Evolutionary conservation across 1,140 invertebrate genomes (phyloP).

Genomic region (Drosophila hydei): DNA sequence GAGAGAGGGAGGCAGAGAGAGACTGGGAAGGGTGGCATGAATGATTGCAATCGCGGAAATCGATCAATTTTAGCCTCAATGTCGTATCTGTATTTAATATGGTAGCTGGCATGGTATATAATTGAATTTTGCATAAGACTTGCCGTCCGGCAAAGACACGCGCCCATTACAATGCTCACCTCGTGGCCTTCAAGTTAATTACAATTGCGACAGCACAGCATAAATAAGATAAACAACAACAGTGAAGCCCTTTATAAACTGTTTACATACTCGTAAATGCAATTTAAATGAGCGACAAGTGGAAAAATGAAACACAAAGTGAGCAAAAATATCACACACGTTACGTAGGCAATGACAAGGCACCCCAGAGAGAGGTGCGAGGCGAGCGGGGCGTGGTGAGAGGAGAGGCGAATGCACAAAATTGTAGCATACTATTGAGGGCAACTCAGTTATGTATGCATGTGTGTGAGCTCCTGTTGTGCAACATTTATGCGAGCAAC

Average conservation of each 20-base stretch:
- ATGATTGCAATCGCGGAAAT: too few species aligned
- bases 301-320: conserved; percentile 71
- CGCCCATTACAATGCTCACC: neutral
- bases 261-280: conserved; percentile 45
- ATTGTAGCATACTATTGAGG: conserved; percentile 56
- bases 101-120: neutral
- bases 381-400: too few species aligned
- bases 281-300: conserved; percentile 76
- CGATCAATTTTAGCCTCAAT: too few species aligned
- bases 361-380: conserved; percentile 46
- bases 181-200: conserved; percentile 12
- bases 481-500: conserved; percentile 36
- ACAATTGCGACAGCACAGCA: neutral
- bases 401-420: conserved; percentile 40
- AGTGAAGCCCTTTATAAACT: conserved; percentile 9
- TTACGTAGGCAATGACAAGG: conserved; percentile 35
- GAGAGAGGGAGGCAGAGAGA: too few species aligned
- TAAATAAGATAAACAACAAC: conserved; percentile 7
- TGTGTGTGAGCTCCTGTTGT: neutral
- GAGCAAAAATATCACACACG: conserved; percentile 68
- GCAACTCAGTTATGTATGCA: conserved; percentile 10
- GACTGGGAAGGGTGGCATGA: too few species aligned
- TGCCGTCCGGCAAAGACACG: neutral
- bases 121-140: too few species aligned
- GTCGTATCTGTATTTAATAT: too few species aligned